Base-by-base conservation (phyloP, 64 coral and sea anemone genomes). In the Cladopsammia gracilis region DNA sequence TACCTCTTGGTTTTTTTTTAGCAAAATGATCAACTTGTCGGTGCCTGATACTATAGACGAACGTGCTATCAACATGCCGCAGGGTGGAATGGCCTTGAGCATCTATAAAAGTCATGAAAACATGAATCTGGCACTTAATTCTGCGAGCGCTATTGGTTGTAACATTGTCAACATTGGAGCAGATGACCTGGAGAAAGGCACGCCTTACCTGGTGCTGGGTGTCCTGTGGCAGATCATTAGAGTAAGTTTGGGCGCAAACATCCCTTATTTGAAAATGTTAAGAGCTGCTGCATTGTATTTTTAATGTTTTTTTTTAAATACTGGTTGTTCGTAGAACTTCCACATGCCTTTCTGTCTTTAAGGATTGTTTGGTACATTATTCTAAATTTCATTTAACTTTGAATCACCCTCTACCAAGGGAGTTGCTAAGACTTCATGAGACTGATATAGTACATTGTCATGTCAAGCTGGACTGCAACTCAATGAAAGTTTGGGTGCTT, bases 181-280 rank as follows among this genome's bases (percentile, higher is more conserved):
- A 9, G 96, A 95, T 7, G 96, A 98, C 47, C 72, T 98, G 12
- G 93, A 87, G 24, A 86, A 89, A 20, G 96, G 93, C 14, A 98
- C 93, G 52, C 67, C 86, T 19, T 93, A 98, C 80, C 71, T 98
- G 51, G 86, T 98, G 7, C 87, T 98, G 64, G 96, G 96, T 13
- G 65, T 98, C 6, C 86, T 98, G 26, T 98, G 96, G 96, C 96
- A 98, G 64, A 94, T 98, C 73, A 98, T 98, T 24, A 98, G 96
- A 84, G 96, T 98, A 79, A 52, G 79, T 86, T n/a, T 15, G 34
- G 34, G 34, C 34, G 34, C 34, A 34, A 34, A 34, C 34, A 34
- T 34, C 34, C 34, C 34, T 34, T 34, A 34, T 34, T 34, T 34
- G 2, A 34, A 34, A 34, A 34, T 34, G 34, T 34, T 34, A 2